Percentiles rank a stretch among this genome's conserved stretches.
Evolutionary conservation across 2,888 invertebrate genomes (phyloP).

Genomic region (Acleris literana): DNA sequence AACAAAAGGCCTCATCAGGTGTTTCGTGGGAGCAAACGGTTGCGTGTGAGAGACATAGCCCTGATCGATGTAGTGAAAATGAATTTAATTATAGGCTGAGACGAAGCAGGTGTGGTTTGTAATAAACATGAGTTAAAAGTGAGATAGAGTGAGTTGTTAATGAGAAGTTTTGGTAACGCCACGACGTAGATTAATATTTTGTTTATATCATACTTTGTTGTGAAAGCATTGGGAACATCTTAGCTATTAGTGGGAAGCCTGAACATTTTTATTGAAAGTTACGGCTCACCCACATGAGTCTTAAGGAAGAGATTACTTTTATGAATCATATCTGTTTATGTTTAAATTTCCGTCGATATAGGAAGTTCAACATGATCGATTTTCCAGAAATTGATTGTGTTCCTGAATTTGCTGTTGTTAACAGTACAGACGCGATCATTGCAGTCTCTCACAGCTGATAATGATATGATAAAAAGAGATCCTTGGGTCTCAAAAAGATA

Average conservation of each 20-base stretch:
- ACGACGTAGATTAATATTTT: conserved; percentile 27
- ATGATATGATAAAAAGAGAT: no score
- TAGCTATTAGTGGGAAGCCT: conserved; percentile 27
- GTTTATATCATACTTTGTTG: conserved; percentile 27
- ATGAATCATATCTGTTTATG: conserved; percentile 25
- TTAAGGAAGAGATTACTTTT: conserved; percentile 26
- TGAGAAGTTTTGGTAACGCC: conserved; percentile 15
- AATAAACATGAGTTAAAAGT: not conserved
- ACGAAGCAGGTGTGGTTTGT: not conserved
- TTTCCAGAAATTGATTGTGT: not conserved
- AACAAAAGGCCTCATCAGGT: conserved; percentile 25
- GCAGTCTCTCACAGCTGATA: no score
- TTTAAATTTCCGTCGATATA: conserved; percentile 22
- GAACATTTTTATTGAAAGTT: conserved; percentile 30
- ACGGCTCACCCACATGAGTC: conserved; percentile 25
- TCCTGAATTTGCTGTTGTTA: not conserved
- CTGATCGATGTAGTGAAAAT: conserved; percentile 13
- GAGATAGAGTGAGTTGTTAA: not conserved
- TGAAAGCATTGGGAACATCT: conserved; percentile 29
- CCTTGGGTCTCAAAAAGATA: no score
- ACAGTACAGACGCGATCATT: no score
- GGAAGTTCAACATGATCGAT: not conserved
- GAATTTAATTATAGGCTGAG: not conserved
- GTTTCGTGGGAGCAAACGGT: conserved; percentile 30
- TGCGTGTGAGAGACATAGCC: conserved; percentile 6